Conservation (phyloP, 2,113 vertebrate species). For the Cyphotilapia sp. region DNA sequence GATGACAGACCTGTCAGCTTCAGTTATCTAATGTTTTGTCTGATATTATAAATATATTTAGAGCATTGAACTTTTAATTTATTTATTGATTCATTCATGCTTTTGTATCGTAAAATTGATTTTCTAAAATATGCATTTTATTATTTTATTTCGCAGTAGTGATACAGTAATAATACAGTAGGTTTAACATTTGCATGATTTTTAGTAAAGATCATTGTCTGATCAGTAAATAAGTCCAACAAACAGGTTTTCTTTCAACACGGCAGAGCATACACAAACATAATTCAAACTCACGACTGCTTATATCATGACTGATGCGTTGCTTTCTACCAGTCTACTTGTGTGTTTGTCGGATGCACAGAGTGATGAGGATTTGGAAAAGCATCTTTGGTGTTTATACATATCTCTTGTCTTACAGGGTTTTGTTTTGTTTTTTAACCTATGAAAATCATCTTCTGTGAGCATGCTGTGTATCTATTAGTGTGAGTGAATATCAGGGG, state of each 20-base stretch:
- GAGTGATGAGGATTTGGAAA: background rate
- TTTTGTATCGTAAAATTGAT: background rate
- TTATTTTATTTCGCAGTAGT: background rate
- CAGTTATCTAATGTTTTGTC: background rate
- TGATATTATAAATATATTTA: background rate
- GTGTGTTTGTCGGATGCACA: background rate
- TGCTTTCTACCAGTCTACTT: background rate
- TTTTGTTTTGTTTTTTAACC: background rate
- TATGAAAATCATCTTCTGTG: background rate
- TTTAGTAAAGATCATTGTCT: background rate
- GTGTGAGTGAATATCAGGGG: background rate
- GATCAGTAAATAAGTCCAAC: background rate
- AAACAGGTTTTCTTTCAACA: background rate
- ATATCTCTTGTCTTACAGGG: background rate
- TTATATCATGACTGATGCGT: background rate
- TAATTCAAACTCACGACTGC: background rate
- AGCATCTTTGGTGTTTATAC: background rate
- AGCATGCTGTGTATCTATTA: background rate
- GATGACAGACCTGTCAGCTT: background rate
- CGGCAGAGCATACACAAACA: background rate
- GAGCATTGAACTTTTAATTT: background rate
- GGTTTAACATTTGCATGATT: background rate
- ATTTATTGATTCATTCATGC: background rate
- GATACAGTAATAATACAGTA: background rate
- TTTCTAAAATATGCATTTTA: background rate